Percentiles rank a stretch among this genome's conserved stretches.
These are phyloP conservation scores for Pammene fasciana DNA, from an alignment of 2,888 invertebrate genomes.

Conservation along the genomic window DNA sequence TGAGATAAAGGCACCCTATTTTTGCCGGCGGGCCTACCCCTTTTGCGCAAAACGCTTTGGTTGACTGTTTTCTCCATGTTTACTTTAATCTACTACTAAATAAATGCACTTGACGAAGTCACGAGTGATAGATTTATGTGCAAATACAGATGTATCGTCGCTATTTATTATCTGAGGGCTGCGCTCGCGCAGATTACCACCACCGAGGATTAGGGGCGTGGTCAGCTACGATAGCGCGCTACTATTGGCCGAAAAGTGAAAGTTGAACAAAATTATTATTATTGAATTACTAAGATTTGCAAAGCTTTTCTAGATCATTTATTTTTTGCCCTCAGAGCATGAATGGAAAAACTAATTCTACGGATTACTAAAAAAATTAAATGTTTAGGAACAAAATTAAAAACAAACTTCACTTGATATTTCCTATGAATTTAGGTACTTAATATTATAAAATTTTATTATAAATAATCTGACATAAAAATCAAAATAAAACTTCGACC, in stretches of 20 bases:
- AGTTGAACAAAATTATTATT: not conserved
- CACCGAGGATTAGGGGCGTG: conserved; percentile 12
- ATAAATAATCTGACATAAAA: no score
- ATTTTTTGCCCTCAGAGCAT: no score
- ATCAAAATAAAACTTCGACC: no score
- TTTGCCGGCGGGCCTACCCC: conserved; percentile 19
- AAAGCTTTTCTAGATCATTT: not conserved
- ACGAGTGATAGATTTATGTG: not conserved
- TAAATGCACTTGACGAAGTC: not conserved
- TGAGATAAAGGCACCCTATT: conserved; percentile 8
- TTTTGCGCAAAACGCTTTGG: not conserved
- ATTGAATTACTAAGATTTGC: not conserved
- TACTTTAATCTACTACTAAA: not conserved
- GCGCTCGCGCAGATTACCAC: not conserved
- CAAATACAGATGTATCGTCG: not conserved
- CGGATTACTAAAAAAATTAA: no score
- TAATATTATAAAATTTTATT: no score
- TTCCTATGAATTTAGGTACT: no score
- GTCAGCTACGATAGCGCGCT: not conserved
- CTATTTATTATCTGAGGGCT: conserved; percentile 13
- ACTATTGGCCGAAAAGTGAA: not conserved
- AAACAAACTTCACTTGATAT: no score
- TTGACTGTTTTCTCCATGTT: conserved; percentile 11
- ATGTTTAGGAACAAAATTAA: no score
- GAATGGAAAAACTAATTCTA: no score